These are phyloP conservation scores for Trochalopteron elliotii DNA, from an alignment of 2,113 vertebrate species.

Conservation along the genomic window DNA sequence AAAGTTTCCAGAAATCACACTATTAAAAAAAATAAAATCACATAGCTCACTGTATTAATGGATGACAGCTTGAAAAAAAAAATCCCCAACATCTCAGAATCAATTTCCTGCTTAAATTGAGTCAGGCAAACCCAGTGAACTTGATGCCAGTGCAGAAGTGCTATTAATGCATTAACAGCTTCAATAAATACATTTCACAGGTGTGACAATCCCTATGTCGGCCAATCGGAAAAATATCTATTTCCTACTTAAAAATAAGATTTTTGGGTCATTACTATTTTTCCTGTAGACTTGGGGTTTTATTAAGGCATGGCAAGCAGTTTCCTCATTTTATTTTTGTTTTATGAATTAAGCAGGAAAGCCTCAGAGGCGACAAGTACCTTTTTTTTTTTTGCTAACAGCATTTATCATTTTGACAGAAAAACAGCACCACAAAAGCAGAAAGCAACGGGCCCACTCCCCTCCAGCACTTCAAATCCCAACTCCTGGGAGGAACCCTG, in stretches of 20 bases:
- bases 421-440: constrained; percentile 46
- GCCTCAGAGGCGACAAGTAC: neutral
- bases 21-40: neutral
- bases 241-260: neutral
- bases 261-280: neutral
- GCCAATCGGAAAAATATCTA: neutral
- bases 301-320: neutral
- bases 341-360: neutral
- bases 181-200: neutral
- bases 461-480: neutral
- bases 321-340: neutral
- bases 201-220: neutral
- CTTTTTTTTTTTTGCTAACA: neutral
- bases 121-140: neutral
- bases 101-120: neutral
- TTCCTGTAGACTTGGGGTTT: neutral
- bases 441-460: neutral
- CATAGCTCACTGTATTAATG: neutral
- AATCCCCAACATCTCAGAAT: neutral
- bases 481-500: neutral
- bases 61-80: neutral
- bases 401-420: constrained; percentile 53
- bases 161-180: neutral
- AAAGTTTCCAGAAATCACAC: neutral
- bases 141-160: neutral